Conservation (phyloP, 2,797 vertebrate genomes). For the Catostomus latipinnis region DNA sequence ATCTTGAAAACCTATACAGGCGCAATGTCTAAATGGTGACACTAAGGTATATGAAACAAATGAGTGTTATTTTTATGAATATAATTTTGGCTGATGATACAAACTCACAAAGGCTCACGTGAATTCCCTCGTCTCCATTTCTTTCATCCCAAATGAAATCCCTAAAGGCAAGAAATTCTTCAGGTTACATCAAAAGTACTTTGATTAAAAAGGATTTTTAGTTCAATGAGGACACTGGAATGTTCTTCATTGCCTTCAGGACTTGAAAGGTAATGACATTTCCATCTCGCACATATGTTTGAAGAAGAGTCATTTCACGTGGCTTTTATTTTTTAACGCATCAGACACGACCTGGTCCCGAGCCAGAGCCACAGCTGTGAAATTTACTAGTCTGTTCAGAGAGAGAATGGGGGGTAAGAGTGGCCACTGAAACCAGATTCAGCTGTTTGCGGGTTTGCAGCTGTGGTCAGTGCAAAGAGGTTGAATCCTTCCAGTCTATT, state of each 20-base stretch:
- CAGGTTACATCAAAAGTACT: constrained; percentile 37
- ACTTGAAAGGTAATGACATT: constrained; percentile 3
- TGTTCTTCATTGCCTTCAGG: constrained; percentile 52
- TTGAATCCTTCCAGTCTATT: constrained; percentile 60
- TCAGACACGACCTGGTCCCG: constrained; percentile 58
- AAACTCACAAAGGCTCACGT: neutral
- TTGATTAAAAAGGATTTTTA: constrained; percentile 43
- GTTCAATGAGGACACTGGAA: constrained; percentile 42
- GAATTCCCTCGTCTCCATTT: constrained; percentile 13
- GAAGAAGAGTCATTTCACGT: constrained; percentile 57
- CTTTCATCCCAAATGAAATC: constrained; percentile 25
- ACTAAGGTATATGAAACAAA: constrained; percentile 15
- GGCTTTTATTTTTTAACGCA: constrained; percentile 52
- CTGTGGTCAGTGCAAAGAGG: constrained; percentile 71
- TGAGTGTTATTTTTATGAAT: neutral
- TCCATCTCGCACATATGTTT: constrained; percentile 47
- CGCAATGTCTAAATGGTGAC: neutral
- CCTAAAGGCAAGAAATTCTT: constrained; percentile 42
- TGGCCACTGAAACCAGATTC: constrained; percentile 67
- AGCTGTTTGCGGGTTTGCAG: constrained; percentile 76
- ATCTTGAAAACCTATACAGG: neutral
- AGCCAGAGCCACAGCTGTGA: constrained; percentile 75
- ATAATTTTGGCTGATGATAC: constrained; percentile 16
- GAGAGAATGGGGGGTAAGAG: constrained; percentile 43
- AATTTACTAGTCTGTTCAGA: constrained; percentile 72